Percentiles rank a stretch among this genome's conserved stretches.
Evolutionary conservation across 2,888 invertebrate species (phyloP).

Genomic region (Lycocerus yunnanus): DNA sequence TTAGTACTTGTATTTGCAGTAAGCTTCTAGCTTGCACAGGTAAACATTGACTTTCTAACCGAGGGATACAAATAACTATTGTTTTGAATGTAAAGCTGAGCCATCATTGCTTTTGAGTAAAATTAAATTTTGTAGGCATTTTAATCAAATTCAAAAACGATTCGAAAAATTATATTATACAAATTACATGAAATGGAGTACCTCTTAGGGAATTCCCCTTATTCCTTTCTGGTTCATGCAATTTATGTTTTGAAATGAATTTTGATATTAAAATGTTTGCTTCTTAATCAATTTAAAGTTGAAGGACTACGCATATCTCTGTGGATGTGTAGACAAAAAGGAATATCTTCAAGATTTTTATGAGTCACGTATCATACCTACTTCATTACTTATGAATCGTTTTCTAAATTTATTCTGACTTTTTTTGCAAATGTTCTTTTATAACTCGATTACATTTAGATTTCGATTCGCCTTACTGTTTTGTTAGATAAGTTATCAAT

Average conservation of each 20-base stretch:
- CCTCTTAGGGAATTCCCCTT: neutral
- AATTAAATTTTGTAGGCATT: too few species aligned
- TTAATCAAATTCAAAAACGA: neutral
- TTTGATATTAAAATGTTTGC: neutral
- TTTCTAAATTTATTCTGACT: neutral
- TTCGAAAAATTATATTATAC: neutral
- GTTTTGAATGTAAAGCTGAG: too few species aligned
- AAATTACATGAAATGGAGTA: neutral
- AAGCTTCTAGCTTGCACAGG: too few species aligned
- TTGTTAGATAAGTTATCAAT: neutral
- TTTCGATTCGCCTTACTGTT: neutral
- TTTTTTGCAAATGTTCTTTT: neutral
- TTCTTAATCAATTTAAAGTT: neutral
- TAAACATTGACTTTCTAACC: too few species aligned
- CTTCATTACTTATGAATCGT: neutral
- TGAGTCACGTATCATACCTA: neutral
- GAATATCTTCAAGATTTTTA: neutral
- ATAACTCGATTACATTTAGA: neutral
- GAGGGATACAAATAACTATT: too few species aligned
- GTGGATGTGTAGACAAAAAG: neutral
- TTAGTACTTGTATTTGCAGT: too few species aligned
- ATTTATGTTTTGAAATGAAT: neutral
- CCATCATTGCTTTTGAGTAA: too few species aligned
- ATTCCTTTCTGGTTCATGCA: neutral
- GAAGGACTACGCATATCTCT: neutral